A percentile compares a stretch with the other conserved stretches of the same genome.
Conservation (phyloP, 2,113 vertebrate genomes). For the Gopherus evgoodei region DNA sequence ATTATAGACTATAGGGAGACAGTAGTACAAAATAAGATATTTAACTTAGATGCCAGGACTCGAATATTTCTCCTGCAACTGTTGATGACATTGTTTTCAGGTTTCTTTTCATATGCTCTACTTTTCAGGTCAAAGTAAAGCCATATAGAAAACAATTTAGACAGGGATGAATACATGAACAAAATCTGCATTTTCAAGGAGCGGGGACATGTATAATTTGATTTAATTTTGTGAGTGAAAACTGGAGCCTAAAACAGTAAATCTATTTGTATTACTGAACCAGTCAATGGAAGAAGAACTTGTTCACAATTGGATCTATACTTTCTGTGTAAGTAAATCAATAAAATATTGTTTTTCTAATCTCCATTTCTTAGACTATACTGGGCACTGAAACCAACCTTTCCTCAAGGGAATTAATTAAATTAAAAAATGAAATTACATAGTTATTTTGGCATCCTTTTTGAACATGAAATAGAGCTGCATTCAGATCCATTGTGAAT, state of each 20-base stretch:
- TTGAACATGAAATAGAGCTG: slow-evolving; percentile 11
- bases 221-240: slow-evolving; percentile 7
- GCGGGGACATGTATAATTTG: background rate
- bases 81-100: background rate
- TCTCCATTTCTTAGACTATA: slow-evolving; percentile 42
- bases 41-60: background rate
- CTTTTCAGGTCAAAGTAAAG: background rate
- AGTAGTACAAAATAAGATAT: background rate
- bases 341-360: slow-evolving; percentile 62
- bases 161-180: background rate
- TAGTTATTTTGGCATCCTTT: slow-evolving; percentile 26
- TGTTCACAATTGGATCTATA: slow-evolving; percentile 44
- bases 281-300: slow-evolving; percentile 38
- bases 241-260: background rate
- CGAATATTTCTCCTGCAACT: background rate
- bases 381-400: slow-evolving; percentile 42
- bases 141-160: background rate
- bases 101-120: background rate
- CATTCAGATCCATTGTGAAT: slow-evolving; percentile 1
- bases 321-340: slow-evolving; percentile 56
- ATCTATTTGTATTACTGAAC: slow-evolving; percentile 33
- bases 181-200: background rate
- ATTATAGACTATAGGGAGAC: background rate
- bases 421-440: slow-evolving; percentile 49
- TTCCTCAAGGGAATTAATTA: slow-evolving; percentile 34